Percentiles rank a stretch among this genome's conserved stretches.
Evolutionary conservation across 1,140 invertebrate genomes (phyloP).

Genomic region (Nautilus pompilius): DNA sequence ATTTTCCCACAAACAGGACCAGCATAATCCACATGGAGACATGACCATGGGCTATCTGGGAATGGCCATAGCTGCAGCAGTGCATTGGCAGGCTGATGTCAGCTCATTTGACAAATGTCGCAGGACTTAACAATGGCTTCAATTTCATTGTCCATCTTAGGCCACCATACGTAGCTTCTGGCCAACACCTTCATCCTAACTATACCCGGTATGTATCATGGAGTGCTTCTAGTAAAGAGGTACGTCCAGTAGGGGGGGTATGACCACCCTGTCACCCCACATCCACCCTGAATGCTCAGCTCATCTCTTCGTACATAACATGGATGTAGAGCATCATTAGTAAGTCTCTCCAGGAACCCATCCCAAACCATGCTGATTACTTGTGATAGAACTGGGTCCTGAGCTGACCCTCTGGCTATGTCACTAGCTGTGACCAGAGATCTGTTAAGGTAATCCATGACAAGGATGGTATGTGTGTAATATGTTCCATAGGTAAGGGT

Average conservation of each 20-base stretch:
- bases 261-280: constrained; percentile 21
- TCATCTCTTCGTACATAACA: background rate
- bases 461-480: too few relatives aligned
- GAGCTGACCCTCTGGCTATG: too few relatives aligned
- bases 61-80: constrained; percentile 38
- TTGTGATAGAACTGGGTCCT: too few relatives aligned
- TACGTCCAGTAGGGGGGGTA: too few relatives aligned
- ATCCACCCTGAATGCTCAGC: constrained; percentile 5
- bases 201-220: constrained; percentile 54
- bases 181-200: constrained; percentile 53
- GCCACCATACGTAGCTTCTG: constrained; percentile 55
- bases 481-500: too few relatives aligned
- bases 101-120: constrained; percentile 28
- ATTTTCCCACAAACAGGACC: constrained; percentile 47
- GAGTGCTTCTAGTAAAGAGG: constrained; percentile 51
- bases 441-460: too few relatives aligned
- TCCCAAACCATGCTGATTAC: too few relatives aligned
- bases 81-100: constrained; percentile 21
- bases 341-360: too few relatives aligned
- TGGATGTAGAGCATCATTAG: too few relatives aligned
- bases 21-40: constrained; percentile 59
- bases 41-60: constrained; percentile 51
- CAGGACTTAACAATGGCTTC: constrained; percentile 20
- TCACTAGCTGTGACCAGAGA: too few relatives aligned
- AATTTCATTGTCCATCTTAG: constrained; percentile 53